Evolutionary conservation across 2,888 invertebrate species (phyloP).

Genomic region (Cetonia aurata): DNA sequence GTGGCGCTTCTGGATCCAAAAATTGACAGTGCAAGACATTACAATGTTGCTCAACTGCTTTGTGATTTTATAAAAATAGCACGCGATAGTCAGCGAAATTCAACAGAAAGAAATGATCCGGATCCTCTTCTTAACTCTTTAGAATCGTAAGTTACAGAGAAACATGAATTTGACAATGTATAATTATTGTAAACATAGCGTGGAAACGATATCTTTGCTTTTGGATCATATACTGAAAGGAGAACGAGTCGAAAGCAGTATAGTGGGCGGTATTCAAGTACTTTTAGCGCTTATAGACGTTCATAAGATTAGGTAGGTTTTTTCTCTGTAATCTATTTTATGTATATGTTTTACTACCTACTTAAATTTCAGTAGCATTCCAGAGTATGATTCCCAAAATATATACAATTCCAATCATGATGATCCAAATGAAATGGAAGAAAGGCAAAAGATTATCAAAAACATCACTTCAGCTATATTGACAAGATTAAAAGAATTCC

Average conservation of each 20-base stretch:
- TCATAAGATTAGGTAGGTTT: constrained; percentile 66
- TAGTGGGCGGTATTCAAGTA: constrained; percentile 84
- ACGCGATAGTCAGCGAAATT: constrained; percentile 71
- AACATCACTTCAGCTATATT: constrained; percentile 75
- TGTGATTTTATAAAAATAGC: constrained; percentile 85
- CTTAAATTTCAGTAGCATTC: constrained; percentile 55
- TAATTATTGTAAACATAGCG: constrained; percentile 3
- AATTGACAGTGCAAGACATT: constrained; percentile 81
- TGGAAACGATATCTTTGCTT: constrained; percentile 76
- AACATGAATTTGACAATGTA: not conserved
- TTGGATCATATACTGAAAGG: constrained; percentile 81
- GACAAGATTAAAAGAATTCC: constrained; percentile 78
- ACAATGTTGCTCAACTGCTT: constrained; percentile 89
- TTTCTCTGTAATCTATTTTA: too few species aligned
- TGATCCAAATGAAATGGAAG: constrained; percentile 69
- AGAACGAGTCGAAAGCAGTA: constrained; percentile 76
- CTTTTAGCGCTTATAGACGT: constrained; percentile 79
- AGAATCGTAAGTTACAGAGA: constrained; percentile 74
- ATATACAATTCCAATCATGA: constrained; percentile 63
- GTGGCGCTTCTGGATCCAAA: constrained; percentile 75
- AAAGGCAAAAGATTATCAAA: constrained; percentile 72
- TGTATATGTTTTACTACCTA: not conserved
- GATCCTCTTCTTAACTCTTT: constrained; percentile 81
- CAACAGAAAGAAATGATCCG: constrained; percentile 73
- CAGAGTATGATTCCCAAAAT: constrained; percentile 57